Base-by-base conservation (phyloP, 2,888 invertebrate species). In the Acrobasis suavella region DNA sequence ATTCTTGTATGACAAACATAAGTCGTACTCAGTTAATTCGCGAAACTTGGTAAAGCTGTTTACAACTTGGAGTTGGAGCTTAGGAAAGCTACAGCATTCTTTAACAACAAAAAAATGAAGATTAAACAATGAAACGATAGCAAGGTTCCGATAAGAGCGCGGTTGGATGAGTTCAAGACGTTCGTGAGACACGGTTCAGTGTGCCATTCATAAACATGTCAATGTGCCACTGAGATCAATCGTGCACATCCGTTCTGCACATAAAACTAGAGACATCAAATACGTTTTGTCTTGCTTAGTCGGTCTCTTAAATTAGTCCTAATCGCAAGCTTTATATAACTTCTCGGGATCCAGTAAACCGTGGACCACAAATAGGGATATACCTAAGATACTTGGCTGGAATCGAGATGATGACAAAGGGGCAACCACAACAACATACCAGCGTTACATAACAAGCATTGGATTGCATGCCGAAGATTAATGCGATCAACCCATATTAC, bases 201-300 rank as follows among this genome's bases (percentile, higher is more conserved):
- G 73, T 74, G 77, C 75, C 79, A 82, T 84, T 81, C 83, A 83
- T 88, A 86, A 86, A 88, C 72, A 87, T 85, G 84, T 77, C 85
- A 87, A 83, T 87, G 79, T 75, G 75, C 75, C 80, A 80, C 77
- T 69, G 80, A 80, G 84, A 84, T 86, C 87, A 86, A 83, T 85
- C 80, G 81, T 74, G 83, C 80, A 82, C 83, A 87, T 87, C 87
- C 89, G 87, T 84, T 82, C 72, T 74, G 75, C 76, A 78, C 75
- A 76, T 72, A 77, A 50, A 17, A 60, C 42, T 52, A 60, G 12
- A 50, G 12, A 50, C 38, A 60, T 50, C 15, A 60, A 38, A 78
- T 72, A 75, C 75, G 73, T 71, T 72, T 69, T 71, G 74, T 76
- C 71, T 50, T 50, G n/a, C 9, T 32, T 22, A 55, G 16, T 39